phyloP scores from a whole-genome alignment of 2,797 vertebrate genomes.

The Rhincodon typus region DNA sequence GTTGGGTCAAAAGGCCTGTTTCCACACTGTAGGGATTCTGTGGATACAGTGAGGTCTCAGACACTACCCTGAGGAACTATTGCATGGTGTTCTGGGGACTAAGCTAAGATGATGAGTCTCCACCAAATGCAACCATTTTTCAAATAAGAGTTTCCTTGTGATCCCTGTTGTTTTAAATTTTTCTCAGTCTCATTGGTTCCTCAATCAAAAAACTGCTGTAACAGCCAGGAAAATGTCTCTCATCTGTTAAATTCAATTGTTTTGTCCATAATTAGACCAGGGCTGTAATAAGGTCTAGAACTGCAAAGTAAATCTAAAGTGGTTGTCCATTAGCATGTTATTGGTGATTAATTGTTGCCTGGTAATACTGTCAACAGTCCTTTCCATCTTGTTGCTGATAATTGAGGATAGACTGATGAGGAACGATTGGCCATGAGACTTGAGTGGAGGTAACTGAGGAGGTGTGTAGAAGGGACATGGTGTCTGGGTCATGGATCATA shows the following conservation, averaged over 20 bases:
- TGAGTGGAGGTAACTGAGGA: too few relatives aligned
- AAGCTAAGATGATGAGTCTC: background rate
- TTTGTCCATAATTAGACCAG: background rate
- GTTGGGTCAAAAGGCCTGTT: too few relatives aligned
- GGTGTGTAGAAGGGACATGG: too few relatives aligned
- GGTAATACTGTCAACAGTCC: too few relatives aligned
- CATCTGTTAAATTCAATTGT: too few relatives aligned
- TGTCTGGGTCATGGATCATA: too few relatives aligned
- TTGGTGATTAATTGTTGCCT: background rate
- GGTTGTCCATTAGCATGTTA: background rate
- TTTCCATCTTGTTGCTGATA: too few relatives aligned
- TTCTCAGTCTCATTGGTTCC: background rate
- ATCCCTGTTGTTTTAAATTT: background rate
- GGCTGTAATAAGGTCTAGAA: background rate
- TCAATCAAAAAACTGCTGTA: background rate
- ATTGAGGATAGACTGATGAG: too few relatives aligned
- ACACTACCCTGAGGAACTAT: background rate
- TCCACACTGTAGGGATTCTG: too few relatives aligned
- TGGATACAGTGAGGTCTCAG: background rate
- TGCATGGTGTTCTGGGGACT: background rate
- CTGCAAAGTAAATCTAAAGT: background rate
- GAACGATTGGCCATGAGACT: too few relatives aligned
- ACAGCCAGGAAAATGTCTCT: background rate
- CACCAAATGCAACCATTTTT: background rate
- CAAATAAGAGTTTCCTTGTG: background rate